These are phyloP conservation scores for Muntiacus muntjak DNA, from an alignment of 2,113 vertebrate species.

Conservation along the genomic window DNA sequence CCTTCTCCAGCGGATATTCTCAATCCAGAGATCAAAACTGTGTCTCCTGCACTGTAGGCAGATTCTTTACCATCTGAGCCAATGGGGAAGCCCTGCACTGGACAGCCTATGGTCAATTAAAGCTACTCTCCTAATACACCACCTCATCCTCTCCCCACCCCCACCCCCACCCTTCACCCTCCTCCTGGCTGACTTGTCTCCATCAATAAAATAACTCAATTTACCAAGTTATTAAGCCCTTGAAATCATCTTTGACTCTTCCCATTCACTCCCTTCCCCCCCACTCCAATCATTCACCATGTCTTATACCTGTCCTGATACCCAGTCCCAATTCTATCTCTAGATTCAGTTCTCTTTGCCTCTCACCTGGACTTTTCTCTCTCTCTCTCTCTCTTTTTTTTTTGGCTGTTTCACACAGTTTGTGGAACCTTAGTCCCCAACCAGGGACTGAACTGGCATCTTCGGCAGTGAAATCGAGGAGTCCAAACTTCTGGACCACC, in stretches of 20 bases:
- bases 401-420: accelerated
- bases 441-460: not conserved
- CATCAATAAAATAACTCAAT: not conserved
- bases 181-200: not conserved
- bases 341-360: not conserved
- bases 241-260: not conserved
- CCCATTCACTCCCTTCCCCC: not conserved
- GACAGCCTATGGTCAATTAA: not conserved
- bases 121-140: not conserved
- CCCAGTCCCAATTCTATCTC: not conserved
- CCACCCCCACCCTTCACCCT: not conserved
- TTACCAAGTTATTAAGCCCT: not conserved
- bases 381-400: not conserved
- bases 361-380: not conserved
- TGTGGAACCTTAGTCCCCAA: not conserved
- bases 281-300: not conserved
- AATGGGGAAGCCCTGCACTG: not conserved
- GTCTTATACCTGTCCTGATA: not conserved
- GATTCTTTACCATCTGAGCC: not conserved
- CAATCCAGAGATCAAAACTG: not conserved
- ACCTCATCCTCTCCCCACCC: not conserved
- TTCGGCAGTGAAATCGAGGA: not conserved
- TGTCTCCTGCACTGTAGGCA: not conserved
- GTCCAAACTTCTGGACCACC: not conserved
- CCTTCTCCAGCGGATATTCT: not conserved